Conservation (phyloP, 2,113 vertebrate species). For the Xyrauchen texanus region DNA sequence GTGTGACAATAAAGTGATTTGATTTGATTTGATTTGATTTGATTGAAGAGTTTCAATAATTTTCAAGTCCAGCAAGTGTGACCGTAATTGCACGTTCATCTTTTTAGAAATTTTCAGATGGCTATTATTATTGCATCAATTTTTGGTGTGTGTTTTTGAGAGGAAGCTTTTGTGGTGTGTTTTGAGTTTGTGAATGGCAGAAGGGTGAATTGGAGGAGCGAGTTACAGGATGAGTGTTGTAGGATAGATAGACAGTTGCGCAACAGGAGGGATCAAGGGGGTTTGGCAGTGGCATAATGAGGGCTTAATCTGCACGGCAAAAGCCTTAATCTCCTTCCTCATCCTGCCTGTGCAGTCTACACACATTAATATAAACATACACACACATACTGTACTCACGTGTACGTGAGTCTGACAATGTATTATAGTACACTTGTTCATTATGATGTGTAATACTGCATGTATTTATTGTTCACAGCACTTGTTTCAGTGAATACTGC, state of each 20-base stretch:
- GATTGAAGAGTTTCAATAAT: no score
- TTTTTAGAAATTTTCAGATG: no score
- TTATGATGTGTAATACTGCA: not conserved
- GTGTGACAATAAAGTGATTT: no score
- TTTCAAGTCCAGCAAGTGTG: no score
- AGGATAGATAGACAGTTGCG: slow-evolving; percentile 23
- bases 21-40: no score
- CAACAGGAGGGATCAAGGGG: slow-evolving; percentile 36
- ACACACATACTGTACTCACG: not conserved
- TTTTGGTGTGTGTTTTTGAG: no score
- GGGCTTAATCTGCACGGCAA: slow-evolving; percentile 35
- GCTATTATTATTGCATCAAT: no score
- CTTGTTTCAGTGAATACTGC: not conserved
- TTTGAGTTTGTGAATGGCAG: slow-evolving; percentile 29
- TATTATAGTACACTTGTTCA: not conserved
- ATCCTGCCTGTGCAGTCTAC: not conserved
- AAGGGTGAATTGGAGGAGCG: not conserved
- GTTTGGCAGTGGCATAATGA: slow-evolving; percentile 36
- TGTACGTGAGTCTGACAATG: not conserved
- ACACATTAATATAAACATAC: no score
- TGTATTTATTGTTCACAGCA: not conserved
- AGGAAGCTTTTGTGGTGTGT: not conserved
- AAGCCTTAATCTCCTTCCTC: slow-evolving; percentile 34
- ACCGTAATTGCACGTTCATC: no score
- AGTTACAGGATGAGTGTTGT: not conserved